These are phyloP conservation scores for Dromaius novaehollandiae DNA, from an alignment of 2,113 vertebrate species.

Conservation along the genomic window DNA sequence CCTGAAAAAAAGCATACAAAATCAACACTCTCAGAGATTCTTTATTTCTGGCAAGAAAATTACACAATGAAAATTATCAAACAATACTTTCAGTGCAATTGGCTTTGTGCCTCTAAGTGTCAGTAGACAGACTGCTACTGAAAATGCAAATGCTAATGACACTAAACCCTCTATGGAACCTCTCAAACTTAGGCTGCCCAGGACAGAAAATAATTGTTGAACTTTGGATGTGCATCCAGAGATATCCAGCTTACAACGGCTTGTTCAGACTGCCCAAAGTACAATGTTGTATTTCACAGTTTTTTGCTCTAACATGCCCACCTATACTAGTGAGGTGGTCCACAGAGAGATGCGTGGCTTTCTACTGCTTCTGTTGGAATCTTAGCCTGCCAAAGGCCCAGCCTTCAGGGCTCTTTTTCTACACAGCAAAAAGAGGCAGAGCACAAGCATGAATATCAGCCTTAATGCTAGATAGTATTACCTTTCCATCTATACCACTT, in stretches of 20 bases:
- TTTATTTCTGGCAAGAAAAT: background rate
- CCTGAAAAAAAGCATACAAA: conserved; percentile 74
- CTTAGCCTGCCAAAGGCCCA: background rate
- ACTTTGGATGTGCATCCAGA: background rate
- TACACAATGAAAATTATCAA: background rate
- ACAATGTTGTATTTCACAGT: rapidly evolving
- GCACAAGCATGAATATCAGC: background rate
- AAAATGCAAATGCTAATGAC: background rate
- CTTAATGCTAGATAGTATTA: background rate
- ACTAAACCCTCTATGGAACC: background rate
- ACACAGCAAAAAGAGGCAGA: background rate
- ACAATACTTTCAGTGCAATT: background rate
- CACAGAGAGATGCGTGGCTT: background rate
- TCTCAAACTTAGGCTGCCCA: background rate
- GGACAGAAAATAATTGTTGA: background rate
- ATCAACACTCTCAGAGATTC: rapidly evolving
- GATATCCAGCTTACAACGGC: background rate
- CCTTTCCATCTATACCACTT: background rate
- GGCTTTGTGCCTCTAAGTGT: background rate
- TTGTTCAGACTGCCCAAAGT: background rate
- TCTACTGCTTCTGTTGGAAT: background rate
- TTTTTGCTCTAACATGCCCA: background rate
- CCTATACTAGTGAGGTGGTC: background rate
- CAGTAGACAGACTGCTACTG: background rate
- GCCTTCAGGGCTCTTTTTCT: background rate